Conservation (phyloP, 2,113 vertebrate genomes). For the Ahaetulla prasina region DNA sequence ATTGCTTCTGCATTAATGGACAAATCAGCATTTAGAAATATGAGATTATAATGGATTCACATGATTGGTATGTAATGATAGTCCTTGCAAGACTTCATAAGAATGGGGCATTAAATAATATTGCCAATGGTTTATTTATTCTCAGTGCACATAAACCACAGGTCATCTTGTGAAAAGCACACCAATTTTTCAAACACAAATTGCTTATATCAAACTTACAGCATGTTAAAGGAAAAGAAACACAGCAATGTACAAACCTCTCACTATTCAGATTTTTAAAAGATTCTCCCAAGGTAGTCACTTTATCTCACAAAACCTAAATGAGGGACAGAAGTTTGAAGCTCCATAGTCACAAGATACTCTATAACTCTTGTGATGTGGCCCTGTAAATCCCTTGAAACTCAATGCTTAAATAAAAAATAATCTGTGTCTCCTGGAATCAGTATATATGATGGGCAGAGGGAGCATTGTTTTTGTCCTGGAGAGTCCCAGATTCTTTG, state of each 20-base stretch:
- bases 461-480: not conserved
- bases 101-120: conserved; percentile 57
- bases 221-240: not conserved
- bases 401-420: not conserved
- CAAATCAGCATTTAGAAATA: conserved; percentile 53
- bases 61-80: conserved; percentile 53
- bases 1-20: conserved; percentile 48
- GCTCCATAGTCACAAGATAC: not conserved
- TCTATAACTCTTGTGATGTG: not conserved
- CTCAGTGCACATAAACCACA: conserved; percentile 21
- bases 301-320: not conserved
- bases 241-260: not conserved
- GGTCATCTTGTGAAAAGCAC: conserved; percentile 27
- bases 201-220: not conserved
- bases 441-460: not conserved
- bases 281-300: not conserved
- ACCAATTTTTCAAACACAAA: not conserved
- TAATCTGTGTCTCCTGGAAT: not conserved
- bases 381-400: not conserved
- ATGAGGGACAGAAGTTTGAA: not conserved
- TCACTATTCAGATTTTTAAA: not conserved
- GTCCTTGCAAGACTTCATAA: conserved; percentile 56
- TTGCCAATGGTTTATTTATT: conserved; percentile 47
- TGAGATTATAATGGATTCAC: conserved; percentile 56
- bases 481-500: not conserved